phyloP scores from a whole-genome alignment of 2,113 vertebrate species.

The Myotis yumanensis region DNA sequence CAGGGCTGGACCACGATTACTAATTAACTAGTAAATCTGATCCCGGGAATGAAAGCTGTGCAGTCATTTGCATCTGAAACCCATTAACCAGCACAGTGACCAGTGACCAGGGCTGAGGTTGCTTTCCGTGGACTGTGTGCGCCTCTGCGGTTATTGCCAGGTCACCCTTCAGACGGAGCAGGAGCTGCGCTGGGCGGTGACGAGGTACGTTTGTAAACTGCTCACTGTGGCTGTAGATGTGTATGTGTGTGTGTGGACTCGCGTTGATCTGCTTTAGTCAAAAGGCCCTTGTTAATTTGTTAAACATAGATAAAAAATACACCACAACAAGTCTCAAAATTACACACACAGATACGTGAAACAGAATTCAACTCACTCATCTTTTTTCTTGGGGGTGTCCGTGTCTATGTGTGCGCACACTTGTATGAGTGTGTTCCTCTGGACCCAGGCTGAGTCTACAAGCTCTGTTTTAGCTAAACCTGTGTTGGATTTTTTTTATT shows the following conservation, averaged over 20 bases:
- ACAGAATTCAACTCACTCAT: neutral
- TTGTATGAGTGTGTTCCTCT: neutral
- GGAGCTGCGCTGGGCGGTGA: neutral
- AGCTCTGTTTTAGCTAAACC: neutral
- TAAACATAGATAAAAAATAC: neutral
- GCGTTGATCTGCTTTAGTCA: neutral
- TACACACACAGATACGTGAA: neutral
- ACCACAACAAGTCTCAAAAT: neutral
- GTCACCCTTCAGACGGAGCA: neutral
- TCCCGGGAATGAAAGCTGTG: neutral
- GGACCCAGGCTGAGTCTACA: neutral
- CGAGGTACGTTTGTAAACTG: slow-evolving; percentile 58
- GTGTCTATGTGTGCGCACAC: neutral
- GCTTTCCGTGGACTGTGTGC: neutral
- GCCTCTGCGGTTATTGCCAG: neutral
- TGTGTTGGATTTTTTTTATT: neutral
- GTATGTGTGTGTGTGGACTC: neutral
- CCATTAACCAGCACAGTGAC: neutral
- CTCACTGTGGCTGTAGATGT: neutral
- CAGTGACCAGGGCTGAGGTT: neutral
- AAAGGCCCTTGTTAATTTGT: neutral
- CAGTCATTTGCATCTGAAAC: slow-evolving; percentile 1
- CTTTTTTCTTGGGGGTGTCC: neutral
- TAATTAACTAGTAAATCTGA: slow-evolving; percentile 70
- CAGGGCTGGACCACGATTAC: slow-evolving; percentile 31